Conservation (phyloP, 2,113 vertebrate genomes). For the Seriola aureovittata region DNA sequence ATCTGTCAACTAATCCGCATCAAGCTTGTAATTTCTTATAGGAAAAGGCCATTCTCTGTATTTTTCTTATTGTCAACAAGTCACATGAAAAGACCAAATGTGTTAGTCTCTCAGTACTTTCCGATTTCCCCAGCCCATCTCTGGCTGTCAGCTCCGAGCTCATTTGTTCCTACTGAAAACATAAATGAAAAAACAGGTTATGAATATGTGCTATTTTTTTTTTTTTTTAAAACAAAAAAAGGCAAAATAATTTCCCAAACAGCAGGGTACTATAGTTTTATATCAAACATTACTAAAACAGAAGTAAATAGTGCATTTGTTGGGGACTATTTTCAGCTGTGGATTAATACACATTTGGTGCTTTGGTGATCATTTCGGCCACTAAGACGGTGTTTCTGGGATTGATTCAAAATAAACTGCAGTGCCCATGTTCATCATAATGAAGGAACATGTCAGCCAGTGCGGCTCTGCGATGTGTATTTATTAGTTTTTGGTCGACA, state of each 20-base stretch:
- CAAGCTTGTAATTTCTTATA: background rate
- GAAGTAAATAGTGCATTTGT: constrained; percentile 7
- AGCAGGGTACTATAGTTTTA: background rate
- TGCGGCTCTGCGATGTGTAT: background rate
- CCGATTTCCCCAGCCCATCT: background rate
- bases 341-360: background rate
- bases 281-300: constrained; percentile 9
- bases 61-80: constrained; percentile 11
- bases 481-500: background rate
- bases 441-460: background rate
- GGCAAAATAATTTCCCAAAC: background rate
- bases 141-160: background rate
- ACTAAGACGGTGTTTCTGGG: background rate
- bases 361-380: background rate
- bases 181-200: constrained; percentile 20
- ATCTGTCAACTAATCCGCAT: constrained; percentile 1
- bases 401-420: background rate
- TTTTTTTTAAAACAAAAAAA: background rate
- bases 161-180: background rate
- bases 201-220: background rate
- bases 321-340: constrained; percentile 10
- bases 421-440: background rate
- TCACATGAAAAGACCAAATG: background rate
- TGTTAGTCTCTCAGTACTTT: background rate
- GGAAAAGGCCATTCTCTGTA: background rate